Evolutionary conservation across 1,140 invertebrate species (phyloP).

Genomic region (Lasioglossum baleicum): DNA sequence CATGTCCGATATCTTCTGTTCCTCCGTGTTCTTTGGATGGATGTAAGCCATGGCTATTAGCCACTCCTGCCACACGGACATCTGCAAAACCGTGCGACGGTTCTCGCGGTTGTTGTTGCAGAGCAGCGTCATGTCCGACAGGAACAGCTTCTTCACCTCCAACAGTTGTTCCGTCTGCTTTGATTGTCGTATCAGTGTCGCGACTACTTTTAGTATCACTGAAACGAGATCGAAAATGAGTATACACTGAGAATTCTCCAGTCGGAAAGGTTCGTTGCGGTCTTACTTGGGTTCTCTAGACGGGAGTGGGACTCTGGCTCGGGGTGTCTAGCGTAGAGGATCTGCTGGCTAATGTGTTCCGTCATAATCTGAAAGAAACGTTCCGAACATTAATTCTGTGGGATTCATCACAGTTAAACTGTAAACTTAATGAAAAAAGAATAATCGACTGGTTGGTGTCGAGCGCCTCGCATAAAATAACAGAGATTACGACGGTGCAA

Average conservation of each 20-base stretch:
- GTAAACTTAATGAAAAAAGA: too few relatives aligned
- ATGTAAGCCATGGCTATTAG: slow-evolving; percentile 99
- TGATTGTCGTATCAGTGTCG: slow-evolving; percentile 97
- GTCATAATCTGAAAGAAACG: slow-evolving; percentile 89
- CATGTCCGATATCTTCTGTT: slow-evolving; percentile 98
- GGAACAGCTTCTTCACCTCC: slow-evolving; percentile 97
- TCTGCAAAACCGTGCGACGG: slow-evolving; percentile 96
- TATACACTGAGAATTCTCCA: slow-evolving; percentile 1
- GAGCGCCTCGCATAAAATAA: too few relatives aligned
- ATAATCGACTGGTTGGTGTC: too few relatives aligned
- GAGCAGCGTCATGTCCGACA: slow-evolving; percentile 97
- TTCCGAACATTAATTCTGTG: neutral
- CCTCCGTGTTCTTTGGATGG: slow-evolving; percentile 95
- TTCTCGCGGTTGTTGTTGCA: slow-evolving; percentile 99
- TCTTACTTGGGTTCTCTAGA: slow-evolving; percentile 97
- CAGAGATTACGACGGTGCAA: too few relatives aligned
- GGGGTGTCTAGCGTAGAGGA: slow-evolving; percentile 93
- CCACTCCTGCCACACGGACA: slow-evolving; percentile 99
- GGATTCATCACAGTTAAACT: too few relatives aligned
- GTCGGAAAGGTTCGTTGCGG: neutral
- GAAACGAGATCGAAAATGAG: slow-evolving; percentile 70
- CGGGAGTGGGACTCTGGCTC: slow-evolving; percentile 97
- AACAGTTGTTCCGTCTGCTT: slow-evolving; percentile 94
- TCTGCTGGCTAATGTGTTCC: slow-evolving; percentile 97
- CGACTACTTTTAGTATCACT: slow-evolving; percentile 99